Evolutionary conservation across 2,888 invertebrate species (phyloP).

Genomic region (Andrena minutula): DNA sequence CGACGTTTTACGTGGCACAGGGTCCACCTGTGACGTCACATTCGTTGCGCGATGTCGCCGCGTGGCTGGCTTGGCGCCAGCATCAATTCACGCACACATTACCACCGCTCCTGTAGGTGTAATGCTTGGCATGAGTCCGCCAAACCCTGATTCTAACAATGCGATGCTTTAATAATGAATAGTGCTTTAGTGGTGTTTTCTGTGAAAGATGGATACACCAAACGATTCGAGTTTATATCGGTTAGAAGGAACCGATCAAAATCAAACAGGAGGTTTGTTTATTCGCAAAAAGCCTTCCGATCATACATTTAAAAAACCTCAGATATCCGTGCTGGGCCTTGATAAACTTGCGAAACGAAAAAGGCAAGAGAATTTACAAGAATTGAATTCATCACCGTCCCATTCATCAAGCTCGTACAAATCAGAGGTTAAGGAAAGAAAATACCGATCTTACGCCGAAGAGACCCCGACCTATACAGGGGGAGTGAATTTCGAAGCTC

Average conservation of each 20-base stretch:
- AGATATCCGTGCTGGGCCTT: slow-evolving; percentile 92
- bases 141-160: too few species aligned
- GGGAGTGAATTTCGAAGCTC: slow-evolving; percentile 93
- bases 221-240: slow-evolving; percentile 83
- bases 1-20: too few species aligned
- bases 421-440: slow-evolving; percentile 85
- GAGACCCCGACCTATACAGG: slow-evolving; percentile 98
- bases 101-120: too few species aligned
- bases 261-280: slow-evolving; percentile 84
- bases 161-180: too few species aligned
- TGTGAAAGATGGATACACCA: slow-evolving; percentile 65
- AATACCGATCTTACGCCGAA: slow-evolving; percentile 92
- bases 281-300: slow-evolving; percentile 84
- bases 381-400: slow-evolving; percentile 76
- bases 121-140: too few species aligned
- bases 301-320: slow-evolving; percentile 91
- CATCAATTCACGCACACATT: too few species aligned
- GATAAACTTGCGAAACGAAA: slow-evolving; percentile 94
- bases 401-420: slow-evolving; percentile 71
- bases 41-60: too few species aligned
- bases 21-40: too few species aligned
- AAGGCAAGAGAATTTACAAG: slow-evolving; percentile 85
- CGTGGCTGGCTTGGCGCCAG: too few species aligned
- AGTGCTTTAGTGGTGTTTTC: not conserved
- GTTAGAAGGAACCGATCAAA: slow-evolving; percentile 83